Conservation (phyloP, 2,888 invertebrate species). For the Elysia crispata region DNA sequence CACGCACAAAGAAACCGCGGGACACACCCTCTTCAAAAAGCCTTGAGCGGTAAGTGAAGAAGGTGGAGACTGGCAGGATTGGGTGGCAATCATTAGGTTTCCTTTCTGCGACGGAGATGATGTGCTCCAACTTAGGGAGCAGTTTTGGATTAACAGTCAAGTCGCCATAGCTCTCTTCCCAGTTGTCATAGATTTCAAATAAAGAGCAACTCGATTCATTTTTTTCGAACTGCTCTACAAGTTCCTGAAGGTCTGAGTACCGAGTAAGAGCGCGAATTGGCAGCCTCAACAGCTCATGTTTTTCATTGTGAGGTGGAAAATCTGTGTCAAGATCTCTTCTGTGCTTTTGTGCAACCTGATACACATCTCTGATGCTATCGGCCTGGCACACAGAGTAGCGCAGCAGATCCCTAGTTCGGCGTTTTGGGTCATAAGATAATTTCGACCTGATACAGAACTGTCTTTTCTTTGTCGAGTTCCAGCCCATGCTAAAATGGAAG, state of each 20-base stretch:
- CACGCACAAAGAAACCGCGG: conserved; percentile 53
- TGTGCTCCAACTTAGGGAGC: conserved; percentile 33
- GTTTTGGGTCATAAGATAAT: conserved; percentile 28
- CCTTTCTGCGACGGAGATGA: conserved; percentile 42
- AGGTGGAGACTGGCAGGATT: conserved; percentile 54
- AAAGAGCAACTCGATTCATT: conserved; percentile 50
- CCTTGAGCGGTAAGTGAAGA: conserved; percentile 54
- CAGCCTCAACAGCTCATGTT: conserved; percentile 44
- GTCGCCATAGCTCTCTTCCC: conserved; percentile 54
- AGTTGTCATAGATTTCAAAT: conserved; percentile 51
- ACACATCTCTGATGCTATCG: conserved; percentile 48
- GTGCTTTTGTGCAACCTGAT: conserved; percentile 48
- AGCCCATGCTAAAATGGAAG: conserved; percentile 51
- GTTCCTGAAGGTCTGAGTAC: conserved; percentile 33
- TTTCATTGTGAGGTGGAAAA: conserved; percentile 44
- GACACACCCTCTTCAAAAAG: conserved; percentile 51
- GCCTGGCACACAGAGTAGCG: conserved; percentile 55
- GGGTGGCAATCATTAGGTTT: conserved; percentile 43
- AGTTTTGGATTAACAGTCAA: conserved; percentile 46
- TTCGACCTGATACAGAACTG: conserved; percentile 55
- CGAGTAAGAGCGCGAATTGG: conserved; percentile 49
- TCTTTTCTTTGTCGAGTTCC: conserved; percentile 54
- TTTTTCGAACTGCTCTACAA: conserved; percentile 40
- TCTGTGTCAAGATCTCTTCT: conserved; percentile 44
- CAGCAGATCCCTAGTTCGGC: conserved; percentile 40